These are phyloP conservation scores for Chaetodon auriga DNA, from an alignment of 2,113 vertebrate genomes.

Conservation along the genomic window DNA sequence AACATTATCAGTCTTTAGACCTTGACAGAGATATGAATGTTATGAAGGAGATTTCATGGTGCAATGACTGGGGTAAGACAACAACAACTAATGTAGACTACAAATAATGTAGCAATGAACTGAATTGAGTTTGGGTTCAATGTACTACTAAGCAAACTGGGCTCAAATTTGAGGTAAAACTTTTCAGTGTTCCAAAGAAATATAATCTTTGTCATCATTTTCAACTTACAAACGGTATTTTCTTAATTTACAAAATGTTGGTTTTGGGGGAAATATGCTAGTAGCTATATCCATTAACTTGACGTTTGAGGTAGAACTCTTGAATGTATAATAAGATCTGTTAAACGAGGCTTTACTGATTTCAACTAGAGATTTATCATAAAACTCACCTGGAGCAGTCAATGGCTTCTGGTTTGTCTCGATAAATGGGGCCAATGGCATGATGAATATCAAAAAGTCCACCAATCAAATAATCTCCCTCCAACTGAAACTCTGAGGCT, in stretches of 20 bases:
- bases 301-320: not conserved
- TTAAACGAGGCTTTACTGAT: not conserved
- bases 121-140: not conserved
- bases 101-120: not conserved
- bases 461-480: constrained; percentile 79
- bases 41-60: not conserved
- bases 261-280: not conserved
- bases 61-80: not conserved
- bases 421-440: not conserved
- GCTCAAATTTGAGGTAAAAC: not conserved
- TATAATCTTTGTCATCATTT: not conserved
- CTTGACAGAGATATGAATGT: not conserved
- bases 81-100: not conserved
- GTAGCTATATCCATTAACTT: not conserved
- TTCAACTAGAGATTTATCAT: not conserved
- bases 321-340: not conserved
- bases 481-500: constrained; percentile 71
- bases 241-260: not conserved
- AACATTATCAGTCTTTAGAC: not conserved
- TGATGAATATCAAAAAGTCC: constrained; percentile 77
- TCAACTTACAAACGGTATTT: not conserved
- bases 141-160: not conserved
- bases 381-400: constrained; percentile 75
- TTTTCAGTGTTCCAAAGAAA: too few relatives aligned
- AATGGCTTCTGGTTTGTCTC: constrained; percentile 59